Evolutionary conservation across 2,888 invertebrate species (phyloP).

Genomic region (Lithophane socia): DNA sequence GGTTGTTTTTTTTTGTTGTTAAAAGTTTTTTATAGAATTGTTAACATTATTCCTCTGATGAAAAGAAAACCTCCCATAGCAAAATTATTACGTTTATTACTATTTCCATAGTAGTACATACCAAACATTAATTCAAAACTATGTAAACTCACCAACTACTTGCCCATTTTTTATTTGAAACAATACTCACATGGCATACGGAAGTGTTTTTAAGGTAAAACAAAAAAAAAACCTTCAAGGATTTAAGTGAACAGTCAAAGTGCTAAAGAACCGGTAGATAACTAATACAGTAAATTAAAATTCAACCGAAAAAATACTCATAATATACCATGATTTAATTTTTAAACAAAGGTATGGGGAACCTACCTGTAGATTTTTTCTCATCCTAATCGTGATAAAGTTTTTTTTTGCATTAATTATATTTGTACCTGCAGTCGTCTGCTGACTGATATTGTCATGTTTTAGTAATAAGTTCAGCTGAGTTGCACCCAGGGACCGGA

Average conservation of each 20-base stretch:
- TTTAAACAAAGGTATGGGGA: neutral
- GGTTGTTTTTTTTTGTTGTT: too few relatives aligned
- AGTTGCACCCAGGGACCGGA: neutral
- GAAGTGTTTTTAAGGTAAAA: conserved; percentile 62
- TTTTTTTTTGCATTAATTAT: neutral
- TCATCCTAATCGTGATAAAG: neutral
- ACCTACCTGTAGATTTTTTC: neutral
- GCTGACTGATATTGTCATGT: neutral
- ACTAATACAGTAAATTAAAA: conserved; percentile 29
- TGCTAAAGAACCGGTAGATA: conserved; percentile 68
- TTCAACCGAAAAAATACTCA: conserved; percentile 31
- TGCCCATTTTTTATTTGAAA: conserved; percentile 30
- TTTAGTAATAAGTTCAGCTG: neutral
- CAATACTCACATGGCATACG: conserved; percentile 55
- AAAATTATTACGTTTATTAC: neutral
- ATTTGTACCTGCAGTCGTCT: neutral
- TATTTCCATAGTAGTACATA: neutral
- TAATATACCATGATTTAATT: neutral
- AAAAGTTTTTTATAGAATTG: neutral
- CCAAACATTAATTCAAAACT: conserved; percentile 4
- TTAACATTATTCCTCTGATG: too few relatives aligned
- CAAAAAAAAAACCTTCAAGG: conserved; percentile 70
- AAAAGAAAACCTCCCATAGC: neutral
- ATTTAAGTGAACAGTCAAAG: conserved; percentile 66
- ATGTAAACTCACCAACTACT: conserved; percentile 10